Evolutionary conservation across 2,888 invertebrate genomes (phyloP), one percentile per base, ranked within the genome.

Genomic region (Amphiduros pacificus): DNA sequence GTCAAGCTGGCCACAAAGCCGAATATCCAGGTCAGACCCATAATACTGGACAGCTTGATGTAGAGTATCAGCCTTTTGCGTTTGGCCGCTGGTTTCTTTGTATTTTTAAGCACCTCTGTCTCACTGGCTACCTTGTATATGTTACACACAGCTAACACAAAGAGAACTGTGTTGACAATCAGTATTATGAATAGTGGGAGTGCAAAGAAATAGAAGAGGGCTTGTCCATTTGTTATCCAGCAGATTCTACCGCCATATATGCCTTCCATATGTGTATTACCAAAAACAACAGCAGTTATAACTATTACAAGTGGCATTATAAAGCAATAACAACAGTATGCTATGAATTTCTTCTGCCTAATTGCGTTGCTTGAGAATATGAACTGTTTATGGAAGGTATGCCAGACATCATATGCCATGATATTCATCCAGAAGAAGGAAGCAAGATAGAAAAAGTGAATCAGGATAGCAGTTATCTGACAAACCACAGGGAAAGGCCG

Each of bases 141-240:
- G 11, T 87, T 85, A 58, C 86, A 82, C 27, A 87, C 86, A 31
- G 87, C 86, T 69, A 86, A 85, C 41, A 85, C 70, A 60, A 86
- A 82, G 68, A 86, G 85, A 62, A 85, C 82, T 36, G 84, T 78
- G 28, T 85, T 83, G 60, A 82, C 74, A 48, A 85, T 71, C 11
- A 86, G 79, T 29, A 87, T 77, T 48, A 85, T 66, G 44, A 81
- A 77, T 41, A 85, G 79, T 17, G 88, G 86, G 24, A 86, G 73
- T 3, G 86, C 86, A 72, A 87, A 87, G 54, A 86, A 83, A 70
- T 86, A 84, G 41, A 86, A 72, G n/a, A 86, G 78, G 0, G 85
- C 83, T 84, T 83, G 75, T 24, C 80, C 82, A 71, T 87, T 86
- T 6, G 83, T 83, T 71, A 86, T 85, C 86, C 86, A 86, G 69